phyloP scores from a whole-genome alignment of 2,888 invertebrate species.

The Ichneumoninae sp. region DNA sequence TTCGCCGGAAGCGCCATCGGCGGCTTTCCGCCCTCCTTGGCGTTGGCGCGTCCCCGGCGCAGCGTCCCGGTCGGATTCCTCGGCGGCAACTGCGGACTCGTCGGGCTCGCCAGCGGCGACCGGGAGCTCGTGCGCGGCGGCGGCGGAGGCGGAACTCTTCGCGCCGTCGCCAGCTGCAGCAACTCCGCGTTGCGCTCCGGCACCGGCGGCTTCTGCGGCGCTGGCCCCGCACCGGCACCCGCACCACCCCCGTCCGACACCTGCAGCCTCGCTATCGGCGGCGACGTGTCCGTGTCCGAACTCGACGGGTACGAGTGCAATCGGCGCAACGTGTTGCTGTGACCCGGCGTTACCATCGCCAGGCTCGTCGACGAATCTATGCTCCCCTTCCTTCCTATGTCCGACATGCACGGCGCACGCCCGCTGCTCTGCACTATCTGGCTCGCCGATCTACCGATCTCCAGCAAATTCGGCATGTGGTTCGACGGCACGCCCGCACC shows the following conservation, averaged over 20 bases:
- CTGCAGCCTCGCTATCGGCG: constrained; percentile 88
- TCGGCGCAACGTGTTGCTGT: constrained; percentile 86
- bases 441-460: constrained; percentile 70
- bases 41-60: constrained; percentile 81
- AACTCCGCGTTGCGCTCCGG: constrained; percentile 93
- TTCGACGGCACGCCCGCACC: constrained; percentile 47
- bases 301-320: constrained; percentile 94
- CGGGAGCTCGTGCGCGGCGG: constrained; percentile 96
- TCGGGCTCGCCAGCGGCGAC: constrained; percentile 94
- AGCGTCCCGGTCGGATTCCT: constrained; percentile 84
- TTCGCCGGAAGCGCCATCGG: constrained; percentile 79
- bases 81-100: constrained; percentile 89
- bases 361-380: constrained; percentile 85
- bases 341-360: constrained; percentile 79
- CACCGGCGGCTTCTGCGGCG: constrained; percentile 89
- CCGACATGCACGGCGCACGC: constrained; percentile 84
- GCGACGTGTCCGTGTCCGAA: constrained; percentile 92
- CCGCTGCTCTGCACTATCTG: constrained; percentile 67
- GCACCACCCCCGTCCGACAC: constrained; percentile 71
- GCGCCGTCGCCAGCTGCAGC: constrained; percentile 89
- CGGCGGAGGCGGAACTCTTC: constrained; percentile 95
- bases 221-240: constrained; percentile 83
- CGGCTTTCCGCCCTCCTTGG: constrained; percentile 79
- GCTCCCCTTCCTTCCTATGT: constrained; percentile 86
- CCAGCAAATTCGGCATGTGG: constrained; percentile 68